Percentiles rank a stretch among this genome's conserved stretches.
These are phyloP conservation scores for Taenioides sp. DNA, from an alignment of 2,797 vertebrate species.

Conservation along the genomic window DNA sequence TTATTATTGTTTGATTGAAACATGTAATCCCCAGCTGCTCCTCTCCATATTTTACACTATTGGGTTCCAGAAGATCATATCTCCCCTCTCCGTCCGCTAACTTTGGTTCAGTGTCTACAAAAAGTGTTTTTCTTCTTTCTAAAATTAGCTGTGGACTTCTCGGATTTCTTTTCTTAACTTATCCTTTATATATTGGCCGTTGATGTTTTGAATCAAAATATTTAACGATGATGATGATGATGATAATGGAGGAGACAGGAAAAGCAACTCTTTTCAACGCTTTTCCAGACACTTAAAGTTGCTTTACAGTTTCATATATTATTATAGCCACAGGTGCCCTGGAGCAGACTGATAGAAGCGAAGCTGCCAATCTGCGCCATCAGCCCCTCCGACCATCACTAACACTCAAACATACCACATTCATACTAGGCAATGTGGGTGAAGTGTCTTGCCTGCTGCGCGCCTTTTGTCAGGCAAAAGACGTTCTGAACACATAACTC, in stretches of 20 bases:
- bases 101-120: slow-evolving; percentile 18
- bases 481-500: no score
- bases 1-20: slow-evolving; percentile 66
- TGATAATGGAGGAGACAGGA: neutral
- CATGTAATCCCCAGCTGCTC: slow-evolving; percentile 48
- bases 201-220: slow-evolving; percentile 1
- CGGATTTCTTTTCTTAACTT: neutral
- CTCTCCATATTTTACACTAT: slow-evolving; percentile 14
- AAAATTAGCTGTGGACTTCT: slow-evolving; percentile 8
- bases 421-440: no score
- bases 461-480: no score
- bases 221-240: neutral
- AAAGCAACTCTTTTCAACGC: neutral
- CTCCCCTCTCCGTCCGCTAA: slow-evolving; percentile 9
- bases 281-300: no score
- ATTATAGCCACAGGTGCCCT: no score
- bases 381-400: no score
- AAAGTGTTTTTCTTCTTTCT: slow-evolving; percentile 22
- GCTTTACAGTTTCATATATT: no score
- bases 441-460: no score
- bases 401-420: no score
- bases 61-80: slow-evolving; percentile 14
- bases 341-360: no score
- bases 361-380: no score
- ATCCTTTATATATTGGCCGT: neutral